Evolutionary conservation across 2,113 vertebrate species (phyloP), one percentile per base, ranked within the genome.

Genomic region (Eonycteris spelaea): DNA sequence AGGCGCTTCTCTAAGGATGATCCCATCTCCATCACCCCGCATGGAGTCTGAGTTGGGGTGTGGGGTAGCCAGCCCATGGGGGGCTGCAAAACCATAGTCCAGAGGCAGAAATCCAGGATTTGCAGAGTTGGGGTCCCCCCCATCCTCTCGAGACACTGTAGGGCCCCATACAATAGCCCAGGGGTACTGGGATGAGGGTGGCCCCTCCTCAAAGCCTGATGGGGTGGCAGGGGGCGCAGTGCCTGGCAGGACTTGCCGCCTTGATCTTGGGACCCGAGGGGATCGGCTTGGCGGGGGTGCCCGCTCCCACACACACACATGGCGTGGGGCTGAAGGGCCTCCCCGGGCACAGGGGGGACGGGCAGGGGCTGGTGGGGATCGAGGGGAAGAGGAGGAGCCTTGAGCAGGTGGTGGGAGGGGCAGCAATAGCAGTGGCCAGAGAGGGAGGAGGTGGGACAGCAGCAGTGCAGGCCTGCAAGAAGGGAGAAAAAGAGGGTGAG

Each of bases 131-230:
- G 98, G 74, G 85, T 99, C 98, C 26, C 98, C 98, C 88, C 98
- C 98, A 0, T 99, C 99, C 95, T 99, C 99, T 67, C 98, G 98
- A 0, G 98, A 99, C 88, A 99, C 98, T 0, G 99, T 99, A 83
- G 99, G 99, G 18, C 98, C 99, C 99, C 99, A 99, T 10, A 99
- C 98, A 7, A 99, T 99, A 89, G 99, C 99, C 99, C 99, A 99
- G 59, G 99, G 99, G 86, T 99, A 99, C 96, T 99, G 99, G n/a
- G 99, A 99, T 40, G 99, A 99, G 63, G 98, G 98, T 35, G 98
- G 98, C 77, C 98, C 99, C 0, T 99, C 98, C 97, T 99, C 99
- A 28, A 99, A 98, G 0, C 98, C 98, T 0, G 98, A 98, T 0
- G 99, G 99, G 38, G 98, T 98, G 86, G 98, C 98, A 0, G 98